Base-by-base conservation (phyloP, 2,113 vertebrate species). In the Centropristis striata region DNA sequence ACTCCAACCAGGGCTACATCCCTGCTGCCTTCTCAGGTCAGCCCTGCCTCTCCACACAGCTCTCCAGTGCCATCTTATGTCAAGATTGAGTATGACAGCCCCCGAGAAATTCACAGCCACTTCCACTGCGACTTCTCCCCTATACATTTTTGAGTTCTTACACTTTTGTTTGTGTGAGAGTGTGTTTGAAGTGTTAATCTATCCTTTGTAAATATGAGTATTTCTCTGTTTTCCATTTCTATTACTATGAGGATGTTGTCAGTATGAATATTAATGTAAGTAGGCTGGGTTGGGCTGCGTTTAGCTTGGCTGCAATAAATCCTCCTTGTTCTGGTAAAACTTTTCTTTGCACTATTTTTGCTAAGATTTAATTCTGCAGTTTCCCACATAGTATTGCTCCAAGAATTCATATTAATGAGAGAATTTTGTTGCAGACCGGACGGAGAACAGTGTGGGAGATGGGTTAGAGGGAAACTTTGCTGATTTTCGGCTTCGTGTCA, bases 121-220 rank as follows among this genome's bases (percentile, higher is more conserved):
- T 94, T 95, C 81, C 92, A 95, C 50, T 95, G 93, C 8, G 92
- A 95, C 65, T 96, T 96, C 82, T 96, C 95, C 36, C 91, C 93
- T 8, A 92, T 95, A 81, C 86, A 93, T 41, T 95, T 95, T 64
- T 96, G 90, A 95, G 10, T 54, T n/a, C n/a, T n/a, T n/a, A 5
- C 10, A 5, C 27, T 14, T 77, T n/a, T 76, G 68, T 70, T 21
- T 70, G 51, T 67, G 58, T 49, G 20, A 41, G 16, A n/a, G 46
- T 10, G 4, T 41, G 46, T 83, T 63, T 84, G 8, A 51, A 18
- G 9, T 66, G 39, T 80, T 60, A 73, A 69, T 78, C 58, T 79
- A n/a, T 60, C 13, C 13, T 54, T 37, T 75, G 36, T 86, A 41
- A 63, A 36, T 68, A 41, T 65, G 63, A 78, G 68, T 86, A 15